Evolutionary conservation across 2,888 invertebrate species (phyloP), one percentile per base, ranked within the genome.

Genomic region (Villa cingulata): DNA sequence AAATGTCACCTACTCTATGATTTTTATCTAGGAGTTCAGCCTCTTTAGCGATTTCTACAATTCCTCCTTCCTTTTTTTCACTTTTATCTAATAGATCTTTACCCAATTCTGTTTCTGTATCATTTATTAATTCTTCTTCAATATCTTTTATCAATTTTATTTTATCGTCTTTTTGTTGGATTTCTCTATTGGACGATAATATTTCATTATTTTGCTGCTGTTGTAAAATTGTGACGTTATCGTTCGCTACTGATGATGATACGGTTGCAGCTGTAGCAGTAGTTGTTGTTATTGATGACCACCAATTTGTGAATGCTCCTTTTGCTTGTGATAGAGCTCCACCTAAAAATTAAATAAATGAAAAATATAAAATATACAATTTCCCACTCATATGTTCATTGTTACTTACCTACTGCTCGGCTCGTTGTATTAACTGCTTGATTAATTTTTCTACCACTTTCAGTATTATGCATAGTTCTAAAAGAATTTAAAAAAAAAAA

Each of bases 391-490:
- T 9, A 27, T 27, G 6, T 6, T 27, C 5, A 27, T 27, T 15
- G 43, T 14, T 36, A 53, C 55, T 54, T 44, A 59, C 80, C 87
- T 43, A 95, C 91, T 29, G 88, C 92, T 59, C 89, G 80, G 27
- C 92, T 90, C 2, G 95, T 94, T 52, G 83, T 86, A 45, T 82
- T 82, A 65, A 95, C 89, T 1, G 94, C 94, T 62, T 91, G 90
- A 59, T 91, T 92, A 51, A 95, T 75, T 69, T 92, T 92, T 46
- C 92, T 77, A 0, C 94, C 94, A 56, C 91, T 83, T 68, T 95
- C 95, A 36, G 90, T 87, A 60, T 84, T 90, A 59, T 92, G 90
- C 85, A 95, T 90, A 18, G 91, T 89, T 63, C 94, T 94, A 62
- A 36, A 70, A 66, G 54, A 52, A 50, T 51, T 19, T 42, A 16